Evolutionary conservation across 2,113 vertebrate genomes (phyloP).

Genomic region (Phrynocephalus versicolor): DNA sequence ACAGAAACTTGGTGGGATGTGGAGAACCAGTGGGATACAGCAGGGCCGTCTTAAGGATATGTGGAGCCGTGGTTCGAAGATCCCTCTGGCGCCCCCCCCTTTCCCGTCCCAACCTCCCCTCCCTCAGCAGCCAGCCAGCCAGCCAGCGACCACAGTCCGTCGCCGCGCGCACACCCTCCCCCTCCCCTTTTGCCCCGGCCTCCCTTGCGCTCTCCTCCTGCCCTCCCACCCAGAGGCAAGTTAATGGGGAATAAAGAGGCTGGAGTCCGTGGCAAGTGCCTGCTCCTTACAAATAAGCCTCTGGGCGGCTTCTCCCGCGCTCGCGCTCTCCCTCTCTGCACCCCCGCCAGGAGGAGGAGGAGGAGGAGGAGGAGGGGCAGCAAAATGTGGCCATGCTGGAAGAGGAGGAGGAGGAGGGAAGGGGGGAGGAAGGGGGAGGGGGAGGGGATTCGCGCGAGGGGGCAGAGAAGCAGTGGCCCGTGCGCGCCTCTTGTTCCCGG

Average conservation of each 20-base stretch:
- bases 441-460: constrained; percentile 53
- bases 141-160: background rate
- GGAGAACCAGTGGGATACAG: no score
- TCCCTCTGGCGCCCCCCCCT: no score
- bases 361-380: no score
- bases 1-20: no score
- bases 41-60: no score
- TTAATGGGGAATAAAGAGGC: constrained; percentile 33
- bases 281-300: constrained; percentile 31
- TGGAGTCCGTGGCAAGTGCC: constrained; percentile 29
- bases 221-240: constrained; percentile 22
- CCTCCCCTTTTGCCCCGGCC: background rate
- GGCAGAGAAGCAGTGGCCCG: constrained; percentile 59
- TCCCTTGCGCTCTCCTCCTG: constrained; percentile 19
- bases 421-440: background rate
- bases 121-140: background rate
- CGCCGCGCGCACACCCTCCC: background rate
- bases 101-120: background rate
- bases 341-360: background rate
- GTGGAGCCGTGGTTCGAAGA: no score
- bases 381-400: background rate
- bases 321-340: background rate
- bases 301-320: constrained; percentile 18
- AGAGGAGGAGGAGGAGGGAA: constrained; percentile 22
- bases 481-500: constrained; percentile 83